Conservation (phyloP, 2,888 invertebrate genomes). For the Drosophila cracens region DNA sequence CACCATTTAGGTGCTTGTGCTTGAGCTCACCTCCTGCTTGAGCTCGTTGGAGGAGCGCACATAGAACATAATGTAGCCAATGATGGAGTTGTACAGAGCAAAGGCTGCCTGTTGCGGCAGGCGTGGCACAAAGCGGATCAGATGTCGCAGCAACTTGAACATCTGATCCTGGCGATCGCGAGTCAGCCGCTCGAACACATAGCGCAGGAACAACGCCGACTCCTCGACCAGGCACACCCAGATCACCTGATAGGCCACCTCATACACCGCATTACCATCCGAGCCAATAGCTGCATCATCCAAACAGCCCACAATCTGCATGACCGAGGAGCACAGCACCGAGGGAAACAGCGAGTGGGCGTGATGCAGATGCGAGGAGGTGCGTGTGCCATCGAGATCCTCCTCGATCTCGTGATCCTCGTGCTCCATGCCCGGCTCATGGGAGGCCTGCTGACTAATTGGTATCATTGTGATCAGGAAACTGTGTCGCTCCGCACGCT, state of each 20-base stretch:
- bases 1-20: not conserved
- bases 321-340: constrained; percentile 96
- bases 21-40: constrained; percentile 89
- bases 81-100: constrained; percentile 98
- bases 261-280: constrained; percentile 98
- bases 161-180: constrained; percentile 96
- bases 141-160: constrained; percentile 95
- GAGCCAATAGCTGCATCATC: constrained; percentile 98
- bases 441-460: constrained; percentile 96
- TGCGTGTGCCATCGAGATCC: constrained; percentile 89
- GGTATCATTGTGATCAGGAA: constrained; percentile 98
- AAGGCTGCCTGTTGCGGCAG: constrained; percentile 99
- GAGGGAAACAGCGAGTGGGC: constrained; percentile 99
- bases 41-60: constrained; percentile 98
- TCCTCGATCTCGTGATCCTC: constrained; percentile 94
- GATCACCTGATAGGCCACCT: constrained; percentile 97
- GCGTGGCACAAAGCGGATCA: constrained; percentile 96
- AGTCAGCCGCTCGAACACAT: constrained; percentile 97
- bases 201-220: constrained; percentile 96
- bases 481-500: constrained; percentile 96
- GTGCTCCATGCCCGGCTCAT: constrained; percentile 95
- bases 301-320: constrained; percentile 96
- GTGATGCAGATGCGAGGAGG: constrained; percentile 93
- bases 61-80: constrained; percentile 99
- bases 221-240: constrained; percentile 99